Evolutionary conservation across 2,888 invertebrate genomes (phyloP), one percentile per base, ranked within the genome.

Genomic region (Lordiphosa andalusiaca): DNA sequence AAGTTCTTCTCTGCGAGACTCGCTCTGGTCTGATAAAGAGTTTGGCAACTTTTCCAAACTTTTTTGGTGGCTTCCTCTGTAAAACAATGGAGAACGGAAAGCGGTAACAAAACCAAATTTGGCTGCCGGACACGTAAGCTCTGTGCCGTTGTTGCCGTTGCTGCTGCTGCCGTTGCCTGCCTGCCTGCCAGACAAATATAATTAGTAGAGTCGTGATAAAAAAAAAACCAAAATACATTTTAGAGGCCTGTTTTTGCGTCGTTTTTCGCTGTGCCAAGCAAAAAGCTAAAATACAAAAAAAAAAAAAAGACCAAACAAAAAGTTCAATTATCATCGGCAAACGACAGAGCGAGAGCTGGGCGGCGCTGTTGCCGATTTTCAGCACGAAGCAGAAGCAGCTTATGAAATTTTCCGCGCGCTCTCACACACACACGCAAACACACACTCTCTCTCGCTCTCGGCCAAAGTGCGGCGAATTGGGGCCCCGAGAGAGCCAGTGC

Each of bases 391-490:
- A 54, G 53, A 42, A 53, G 37, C 33, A 46, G 71, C 76, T 73
- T 76, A 70, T 65, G 71, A 77, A 80, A 80, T 74, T 80, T 78
- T 78, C 77, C 77, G 76, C 77, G 80, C 70, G 33, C 39, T 35
- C 35, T 53, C 48, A n/a, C 54, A 39, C 53, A 54, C 65, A 37
- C 51, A 46, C 23, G 33, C 47, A n/a, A n/a, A 16, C 16, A 39
- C 53, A 54, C 65, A 37, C 51, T 50, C 23, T 35, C 47, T 38
- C 58, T 37, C 47, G 36, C 58, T 36, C 53, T 56, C 62, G 54
- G 50, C 41, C 38, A 16, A 50, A 40, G 30, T 33, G 53, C 61
- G 55, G 66, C 57, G 67, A 67, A 67, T 67, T 67, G 51, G 37
- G 12, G n/a, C 10, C 21, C 30, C 37, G 16, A 19, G 37, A 46